phyloP scores from a whole-genome alignment of 2,888 invertebrate genomes.

The Apamea epomidion region DNA sequence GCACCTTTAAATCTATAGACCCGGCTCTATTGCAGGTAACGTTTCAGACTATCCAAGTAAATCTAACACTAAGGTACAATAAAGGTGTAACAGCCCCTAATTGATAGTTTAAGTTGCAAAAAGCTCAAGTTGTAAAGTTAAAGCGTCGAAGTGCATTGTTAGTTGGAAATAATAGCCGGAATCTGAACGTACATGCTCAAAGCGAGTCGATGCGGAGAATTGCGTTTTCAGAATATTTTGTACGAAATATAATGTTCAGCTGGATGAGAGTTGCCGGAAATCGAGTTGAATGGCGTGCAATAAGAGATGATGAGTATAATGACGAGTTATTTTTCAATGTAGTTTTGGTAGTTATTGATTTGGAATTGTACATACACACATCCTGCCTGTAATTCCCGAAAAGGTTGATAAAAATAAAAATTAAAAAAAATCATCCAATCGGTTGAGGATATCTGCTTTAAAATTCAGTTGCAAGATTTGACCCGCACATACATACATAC shows the following conservation, averaged over 20 bases:
- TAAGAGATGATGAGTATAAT: not conserved
- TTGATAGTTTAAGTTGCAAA: slow-evolving; percentile 53
- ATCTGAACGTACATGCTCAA: slow-evolving; percentile 30
- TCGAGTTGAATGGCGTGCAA: too few species aligned
- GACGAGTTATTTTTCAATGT: not conserved
- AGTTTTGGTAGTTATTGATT: not conserved
- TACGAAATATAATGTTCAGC: not conserved
- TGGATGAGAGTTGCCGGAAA: too few species aligned
- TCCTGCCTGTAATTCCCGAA: not conserved
- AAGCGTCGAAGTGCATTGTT: slow-evolving; percentile 54
- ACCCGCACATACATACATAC: not conserved
- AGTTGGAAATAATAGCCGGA: slow-evolving; percentile 48
- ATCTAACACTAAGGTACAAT: not conserved
- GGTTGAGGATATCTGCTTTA: not conserved
- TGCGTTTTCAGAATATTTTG: slow-evolving; percentile 9
- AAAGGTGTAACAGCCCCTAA: slow-evolving; percentile 17
- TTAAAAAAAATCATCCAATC: too few species aligned
- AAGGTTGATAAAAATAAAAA: not conserved
- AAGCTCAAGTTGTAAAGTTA: slow-evolving; percentile 26
- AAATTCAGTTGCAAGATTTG: not conserved
- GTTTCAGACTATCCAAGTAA: not conserved
- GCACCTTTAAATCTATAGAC: slow-evolving; percentile 1
- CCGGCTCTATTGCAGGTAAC: not conserved
- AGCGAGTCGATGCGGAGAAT: slow-evolving; percentile 30
- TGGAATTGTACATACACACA: not conserved